Evolutionary conservation across 1,140 invertebrate species (phyloP).

Genomic region (Carcinoscorpius rotundicauda): DNA sequence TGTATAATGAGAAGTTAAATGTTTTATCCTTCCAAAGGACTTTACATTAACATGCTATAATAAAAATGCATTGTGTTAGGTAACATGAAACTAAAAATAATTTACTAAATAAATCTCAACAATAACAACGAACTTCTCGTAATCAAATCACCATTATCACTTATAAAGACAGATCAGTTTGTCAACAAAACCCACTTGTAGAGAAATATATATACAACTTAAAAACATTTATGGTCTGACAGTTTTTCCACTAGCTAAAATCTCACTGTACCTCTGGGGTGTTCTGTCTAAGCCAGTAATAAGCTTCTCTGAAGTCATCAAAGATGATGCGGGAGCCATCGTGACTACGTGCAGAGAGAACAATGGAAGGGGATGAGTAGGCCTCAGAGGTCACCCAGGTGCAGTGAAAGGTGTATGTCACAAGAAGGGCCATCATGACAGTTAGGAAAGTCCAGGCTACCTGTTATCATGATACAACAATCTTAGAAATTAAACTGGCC

Average conservation of each 20-base stretch:
- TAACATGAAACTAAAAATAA: no score
- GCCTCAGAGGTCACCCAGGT: constrained; percentile 99
- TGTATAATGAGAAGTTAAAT: no score
- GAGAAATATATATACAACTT: no score
- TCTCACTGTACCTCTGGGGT: constrained; percentile 46
- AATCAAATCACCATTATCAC: no score
- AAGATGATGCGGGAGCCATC: constrained; percentile 92
- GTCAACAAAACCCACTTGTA: no score
- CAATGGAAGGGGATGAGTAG: constrained; percentile 94
- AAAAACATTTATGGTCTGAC: no score
- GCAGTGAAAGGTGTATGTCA: constrained; percentile 90
- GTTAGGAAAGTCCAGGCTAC: constrained; percentile 73
- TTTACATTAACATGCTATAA: no score
- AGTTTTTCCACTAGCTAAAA: background rate
- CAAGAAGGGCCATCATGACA: constrained; percentile 69
- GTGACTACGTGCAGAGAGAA: constrained; percentile 83
- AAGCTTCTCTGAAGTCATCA: constrained; percentile 95
- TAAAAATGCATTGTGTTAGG: no score
- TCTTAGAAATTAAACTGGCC: background rate
- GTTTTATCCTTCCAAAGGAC: no score
- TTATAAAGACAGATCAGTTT: no score
- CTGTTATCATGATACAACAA: constrained; percentile 25
- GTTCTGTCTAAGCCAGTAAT: constrained; percentile 96
- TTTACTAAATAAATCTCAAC: no score
- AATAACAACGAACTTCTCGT: no score